Evolutionary conservation across 1,140 invertebrate genomes (phyloP).

Genomic region (Uloborus diversus): DNA sequence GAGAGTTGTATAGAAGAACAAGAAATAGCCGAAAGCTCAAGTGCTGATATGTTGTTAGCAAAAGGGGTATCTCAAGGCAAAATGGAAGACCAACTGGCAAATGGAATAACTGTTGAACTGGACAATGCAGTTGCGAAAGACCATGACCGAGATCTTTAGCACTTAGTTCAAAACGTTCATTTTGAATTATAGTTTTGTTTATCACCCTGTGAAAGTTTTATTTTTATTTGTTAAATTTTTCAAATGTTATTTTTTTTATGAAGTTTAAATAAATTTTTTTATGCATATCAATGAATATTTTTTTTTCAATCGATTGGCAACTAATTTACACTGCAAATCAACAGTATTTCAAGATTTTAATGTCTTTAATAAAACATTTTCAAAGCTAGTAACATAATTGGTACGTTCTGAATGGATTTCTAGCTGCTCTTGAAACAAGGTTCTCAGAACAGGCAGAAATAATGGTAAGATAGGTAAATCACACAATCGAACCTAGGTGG

Average conservation of each 20-base stretch:
- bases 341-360: no score
- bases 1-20: constrained; percentile 7
- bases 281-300: neutral
- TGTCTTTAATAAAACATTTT: constrained; percentile 16
- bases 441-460: constrained; percentile 78
- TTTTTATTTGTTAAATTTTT: neutral
- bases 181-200: no score
- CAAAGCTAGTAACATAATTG: neutral
- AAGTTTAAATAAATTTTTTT: neutral
- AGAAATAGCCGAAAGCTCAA: constrained; percentile 8
- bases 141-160: no score
- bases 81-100: no score
- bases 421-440: constrained; percentile 80
- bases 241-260: neutral
- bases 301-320: neutral
- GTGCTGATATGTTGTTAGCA: constrained; percentile 18
- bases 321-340: no score
- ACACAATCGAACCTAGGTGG: constrained; percentile 17
- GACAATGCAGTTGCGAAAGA: no score
- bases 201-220: no score
- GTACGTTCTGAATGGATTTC: neutral
- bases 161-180: no score
- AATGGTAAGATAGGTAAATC: constrained; percentile 76
- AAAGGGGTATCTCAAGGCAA: neutral
- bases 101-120: no score